Base-by-base conservation (phyloP, 2,113 vertebrate genomes). In the Engraulis encrasicolus region DNA sequence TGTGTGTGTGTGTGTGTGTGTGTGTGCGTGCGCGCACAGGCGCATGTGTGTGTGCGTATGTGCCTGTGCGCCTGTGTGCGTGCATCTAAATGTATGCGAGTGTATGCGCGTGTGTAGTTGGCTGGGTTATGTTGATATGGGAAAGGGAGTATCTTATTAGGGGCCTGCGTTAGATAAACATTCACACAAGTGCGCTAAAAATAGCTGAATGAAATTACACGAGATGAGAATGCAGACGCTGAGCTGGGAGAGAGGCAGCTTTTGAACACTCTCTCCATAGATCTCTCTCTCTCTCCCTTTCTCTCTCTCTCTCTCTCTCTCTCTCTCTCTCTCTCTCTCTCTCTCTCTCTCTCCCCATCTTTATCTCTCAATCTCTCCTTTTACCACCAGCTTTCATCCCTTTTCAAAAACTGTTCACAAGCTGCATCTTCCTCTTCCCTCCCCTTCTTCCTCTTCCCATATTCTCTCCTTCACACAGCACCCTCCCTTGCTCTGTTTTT, bases 171-270 rank as follows among this genome's bases (percentile, higher is more conserved):
- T 74, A 74, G 66, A 74, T 74, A 74, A 74, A 74, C 31, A 74
- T 34, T 74, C 66, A 36, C 66, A 74, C 12, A 15, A 17, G 66
- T 15, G 11, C 15, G 23, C 66, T 74, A 74, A 74, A 74, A 74
- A 74, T 74, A 74, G 66, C 66, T 34, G 66, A 74, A 74, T 74
- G 23, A 74, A 74, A 74, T 74, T 74, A 74, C 27, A 74, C 66
- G 3, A 71, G 11, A 74, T 74, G 27, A 74, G 27, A 27, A 31
- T 74, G 66, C 31, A 17, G 66, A 74, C 27, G 23, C 27, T 3
- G 3, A 74, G 27, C 27, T 34, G 66, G 27, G 54, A 58, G n/a
- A 58, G 23, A 31, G 61, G 27, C 27, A 31, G 27, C 58, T 66
- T 2, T 66, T 4, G 9, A 74, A 74, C 27, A 27, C 66, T 34